Evolutionary conservation across 2,113 vertebrate genomes (phyloP).

Genomic region (Leucoraja erinaceus): DNA sequence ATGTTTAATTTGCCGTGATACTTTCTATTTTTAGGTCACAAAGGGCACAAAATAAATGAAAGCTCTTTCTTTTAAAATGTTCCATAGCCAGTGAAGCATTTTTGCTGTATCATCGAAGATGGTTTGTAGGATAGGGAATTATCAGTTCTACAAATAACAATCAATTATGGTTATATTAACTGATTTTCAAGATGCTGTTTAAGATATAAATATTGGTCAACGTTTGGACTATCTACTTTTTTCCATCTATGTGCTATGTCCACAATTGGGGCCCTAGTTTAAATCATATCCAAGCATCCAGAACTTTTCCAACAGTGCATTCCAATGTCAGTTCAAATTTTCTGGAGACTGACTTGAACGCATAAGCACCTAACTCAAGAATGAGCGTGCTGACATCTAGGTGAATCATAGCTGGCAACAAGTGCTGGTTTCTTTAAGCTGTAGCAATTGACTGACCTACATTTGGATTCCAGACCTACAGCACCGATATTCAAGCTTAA

Average conservation of each 20-base stretch:
- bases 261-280: background rate
- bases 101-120: too few species aligned
- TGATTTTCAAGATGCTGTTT: background rate
- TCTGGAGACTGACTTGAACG: background rate
- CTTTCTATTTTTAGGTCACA: too few species aligned
- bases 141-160: background rate
- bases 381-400: background rate
- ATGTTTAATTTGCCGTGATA: background rate
- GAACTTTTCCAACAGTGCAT: background rate
- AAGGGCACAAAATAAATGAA: too few species aligned
- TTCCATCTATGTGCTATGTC: background rate
- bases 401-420: background rate
- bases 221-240: background rate
- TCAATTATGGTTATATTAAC: background rate
- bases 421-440: background rate
- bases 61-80: too few species aligned
- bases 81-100: too few species aligned
- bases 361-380: background rate
- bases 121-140: background rate
- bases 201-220: background rate
- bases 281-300: background rate
- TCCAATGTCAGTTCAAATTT: background rate
- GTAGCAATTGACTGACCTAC: background rate
- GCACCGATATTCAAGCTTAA: background rate
- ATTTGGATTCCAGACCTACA: background rate